Percentiles rank a stretch among this genome's conserved stretches.
Conservation (phyloP, 1,140 invertebrate species). For the Hylaeus volcanicus region DNA sequence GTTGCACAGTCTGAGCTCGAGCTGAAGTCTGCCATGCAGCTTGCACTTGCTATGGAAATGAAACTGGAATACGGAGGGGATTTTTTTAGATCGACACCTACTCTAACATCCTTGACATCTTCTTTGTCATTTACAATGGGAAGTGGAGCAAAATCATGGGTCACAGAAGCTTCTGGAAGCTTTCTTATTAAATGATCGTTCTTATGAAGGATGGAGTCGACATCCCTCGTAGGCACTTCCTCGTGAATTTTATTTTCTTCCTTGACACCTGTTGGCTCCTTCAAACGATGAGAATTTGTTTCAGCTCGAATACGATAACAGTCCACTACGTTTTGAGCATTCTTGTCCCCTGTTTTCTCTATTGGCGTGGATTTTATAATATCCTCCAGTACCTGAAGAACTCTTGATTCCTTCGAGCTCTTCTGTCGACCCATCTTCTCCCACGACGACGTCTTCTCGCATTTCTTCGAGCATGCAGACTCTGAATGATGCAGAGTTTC, state of each 20-base stretch:
- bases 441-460: neutral
- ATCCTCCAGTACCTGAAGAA: neutral
- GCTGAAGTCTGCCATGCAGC: neutral
- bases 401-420: neutral
- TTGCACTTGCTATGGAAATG: neutral
- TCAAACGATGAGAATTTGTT: neutral
- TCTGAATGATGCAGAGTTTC: neutral
- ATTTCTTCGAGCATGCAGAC: neutral
- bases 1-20: neutral
- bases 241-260: neutral
- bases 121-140: no score
- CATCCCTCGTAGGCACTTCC: slow-evolving; percentile 27
- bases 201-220: neutral
- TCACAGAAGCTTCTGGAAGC: neutral
- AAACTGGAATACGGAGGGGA: neutral
- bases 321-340: neutral
- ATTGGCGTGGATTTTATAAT: neutral
- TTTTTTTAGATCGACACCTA: neutral
- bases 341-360: neutral
- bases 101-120: neutral
- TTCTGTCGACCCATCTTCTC: neutral
- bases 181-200: neutral
- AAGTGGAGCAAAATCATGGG: neutral
- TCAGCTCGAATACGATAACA: neutral
- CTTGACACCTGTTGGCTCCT: neutral